Percentiles rank a stretch among this genome's conserved stretches.
These are phyloP conservation scores for Acanthosepion pharaonis DNA, from an alignment of 2,888 invertebrate genomes.

Conservation along the genomic window DNA sequence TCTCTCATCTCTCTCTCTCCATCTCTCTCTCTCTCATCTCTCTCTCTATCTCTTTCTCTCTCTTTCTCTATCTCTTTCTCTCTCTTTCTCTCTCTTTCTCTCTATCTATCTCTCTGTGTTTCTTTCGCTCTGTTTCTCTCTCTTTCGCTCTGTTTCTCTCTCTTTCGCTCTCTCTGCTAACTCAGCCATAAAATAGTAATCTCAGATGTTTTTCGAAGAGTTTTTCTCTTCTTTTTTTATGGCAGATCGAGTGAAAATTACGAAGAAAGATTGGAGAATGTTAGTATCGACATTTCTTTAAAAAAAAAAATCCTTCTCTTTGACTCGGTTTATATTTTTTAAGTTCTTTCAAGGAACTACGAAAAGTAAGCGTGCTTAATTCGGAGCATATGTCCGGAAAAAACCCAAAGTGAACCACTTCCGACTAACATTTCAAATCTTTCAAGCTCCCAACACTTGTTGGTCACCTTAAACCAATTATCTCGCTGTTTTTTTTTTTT, in stretches of 20 bases:
- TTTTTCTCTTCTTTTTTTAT: background rate
- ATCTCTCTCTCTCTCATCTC: too few species aligned
- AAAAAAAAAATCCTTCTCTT: background rate
- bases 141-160: background rate
- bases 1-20: too few species aligned
- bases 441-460: background rate
- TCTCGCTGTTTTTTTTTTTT: background rate
- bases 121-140: background rate
- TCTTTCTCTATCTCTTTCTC: background rate
- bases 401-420: background rate
- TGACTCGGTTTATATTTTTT: background rate
- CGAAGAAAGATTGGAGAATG: background rate
- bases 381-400: background rate
- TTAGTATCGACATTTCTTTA: background rate
- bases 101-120: background rate
- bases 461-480: background rate
- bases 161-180: background rate
- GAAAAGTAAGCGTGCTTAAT: background rate
- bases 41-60: too few species aligned
- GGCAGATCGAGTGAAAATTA: background rate
- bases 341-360: background rate
- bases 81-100: background rate
- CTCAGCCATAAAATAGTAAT: conserved; percentile 8
- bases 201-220: background rate
- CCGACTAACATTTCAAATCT: conserved; percentile 6